Evolutionary conservation across 2,113 vertebrate species (phyloP).

Genomic region (Saguinus midas): DNA sequence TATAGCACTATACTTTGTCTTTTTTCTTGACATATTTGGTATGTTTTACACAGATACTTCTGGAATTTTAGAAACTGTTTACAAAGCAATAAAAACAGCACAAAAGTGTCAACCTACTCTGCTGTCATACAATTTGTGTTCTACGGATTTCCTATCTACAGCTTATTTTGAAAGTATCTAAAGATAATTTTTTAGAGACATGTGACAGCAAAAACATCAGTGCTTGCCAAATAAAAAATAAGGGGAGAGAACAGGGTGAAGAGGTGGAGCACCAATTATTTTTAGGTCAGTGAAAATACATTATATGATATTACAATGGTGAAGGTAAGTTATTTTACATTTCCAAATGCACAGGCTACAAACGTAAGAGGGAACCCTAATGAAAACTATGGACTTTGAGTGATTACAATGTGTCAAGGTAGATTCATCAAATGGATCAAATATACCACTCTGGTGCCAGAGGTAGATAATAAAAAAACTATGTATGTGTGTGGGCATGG

Average conservation of each 20-base stretch:
- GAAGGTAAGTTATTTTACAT: fast-evolving
- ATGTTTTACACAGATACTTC: neutral
- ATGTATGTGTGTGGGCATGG: fast-evolving
- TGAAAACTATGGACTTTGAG: neutral
- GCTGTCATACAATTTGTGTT: neutral
- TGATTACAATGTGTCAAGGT: neutral
- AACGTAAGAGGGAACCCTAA: neutral
- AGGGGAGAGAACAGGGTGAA: fast-evolving
- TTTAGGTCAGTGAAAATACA: neutral
- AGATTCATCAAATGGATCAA: neutral
- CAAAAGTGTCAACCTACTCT: neutral
- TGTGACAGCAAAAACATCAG: neutral
- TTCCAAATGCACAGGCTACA: neutral
- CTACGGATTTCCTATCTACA: neutral
- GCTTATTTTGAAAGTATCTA: neutral
- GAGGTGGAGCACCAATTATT: neutral
- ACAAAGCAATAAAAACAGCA: neutral
- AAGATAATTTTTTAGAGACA: neutral
- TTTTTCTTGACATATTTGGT: neutral
- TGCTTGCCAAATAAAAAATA: neutral
- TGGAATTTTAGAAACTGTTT: neutral
- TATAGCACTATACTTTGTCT: neutral
- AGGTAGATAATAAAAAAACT: neutral
- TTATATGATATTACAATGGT: too few relatives aligned
- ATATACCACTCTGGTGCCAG: neutral